A percentile compares a stretch with the other conserved stretches of the same genome.
Conservation (phyloP, 2,113 vertebrate genomes). For the Casuarius casuarius region DNA sequence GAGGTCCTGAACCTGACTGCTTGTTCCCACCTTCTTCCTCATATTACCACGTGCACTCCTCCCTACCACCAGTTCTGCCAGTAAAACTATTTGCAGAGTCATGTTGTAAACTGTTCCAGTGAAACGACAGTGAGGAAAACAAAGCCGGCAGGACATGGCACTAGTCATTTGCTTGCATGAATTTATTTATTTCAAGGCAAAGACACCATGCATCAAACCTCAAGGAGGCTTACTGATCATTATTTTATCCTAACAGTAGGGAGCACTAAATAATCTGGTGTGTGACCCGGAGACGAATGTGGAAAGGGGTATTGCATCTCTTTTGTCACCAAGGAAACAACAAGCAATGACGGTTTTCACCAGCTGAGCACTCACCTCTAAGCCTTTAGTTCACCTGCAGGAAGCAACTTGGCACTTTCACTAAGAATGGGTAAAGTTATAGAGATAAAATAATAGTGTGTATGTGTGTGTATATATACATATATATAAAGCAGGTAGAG, state of each 20-base stretch:
- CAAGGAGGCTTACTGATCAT: neutral
- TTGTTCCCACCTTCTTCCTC: neutral
- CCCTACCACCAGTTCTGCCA: neutral
- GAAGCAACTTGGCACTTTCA: neutral
- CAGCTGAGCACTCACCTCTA: constrained; percentile 13
- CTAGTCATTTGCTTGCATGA: neutral
- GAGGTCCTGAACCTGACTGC: neutral
- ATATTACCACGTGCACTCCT: neutral
- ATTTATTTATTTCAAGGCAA: constrained; percentile 20
- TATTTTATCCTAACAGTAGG: neutral
- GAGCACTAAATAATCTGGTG: neutral
- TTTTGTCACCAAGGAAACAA: constrained; percentile 37
- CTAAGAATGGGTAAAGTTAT: neutral
- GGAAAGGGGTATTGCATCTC: neutral
- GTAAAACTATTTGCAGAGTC: neutral
- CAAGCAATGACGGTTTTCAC: constrained; percentile 2
- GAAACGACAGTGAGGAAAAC: neutral
- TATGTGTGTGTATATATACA: too few species aligned
- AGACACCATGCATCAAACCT: neutral
- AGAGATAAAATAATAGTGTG: neutral
- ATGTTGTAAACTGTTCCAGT: neutral
- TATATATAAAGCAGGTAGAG: neutral
- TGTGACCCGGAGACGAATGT: neutral
- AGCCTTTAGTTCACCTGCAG: neutral
- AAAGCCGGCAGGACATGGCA: neutral